A percentile compares a stretch with the other conserved stretches of the same genome.
These are phyloP conservation scores for Pardalotus punctatus DNA, from an alignment of 2,113 vertebrate species.

Conservation along the genomic window DNA sequence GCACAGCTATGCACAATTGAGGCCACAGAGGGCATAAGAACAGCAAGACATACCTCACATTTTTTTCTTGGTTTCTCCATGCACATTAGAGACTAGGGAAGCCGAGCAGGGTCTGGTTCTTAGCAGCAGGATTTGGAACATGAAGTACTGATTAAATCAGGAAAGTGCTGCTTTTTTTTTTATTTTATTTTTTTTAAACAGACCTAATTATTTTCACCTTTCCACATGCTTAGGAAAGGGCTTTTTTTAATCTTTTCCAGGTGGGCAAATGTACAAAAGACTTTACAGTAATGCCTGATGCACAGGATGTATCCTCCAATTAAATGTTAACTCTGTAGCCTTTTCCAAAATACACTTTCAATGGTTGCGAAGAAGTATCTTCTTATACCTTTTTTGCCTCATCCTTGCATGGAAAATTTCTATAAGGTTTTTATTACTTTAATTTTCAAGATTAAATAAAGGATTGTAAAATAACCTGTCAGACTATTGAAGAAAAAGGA, in stretches of 20 bases:
- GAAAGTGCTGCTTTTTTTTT: neutral
- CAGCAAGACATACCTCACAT: neutral
- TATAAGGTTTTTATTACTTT: neutral
- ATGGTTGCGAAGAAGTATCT: neutral
- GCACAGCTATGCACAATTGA: neutral
- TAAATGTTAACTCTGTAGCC: neutral
- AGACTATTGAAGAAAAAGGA: neutral
- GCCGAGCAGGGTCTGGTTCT: neutral
- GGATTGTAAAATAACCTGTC: neutral
- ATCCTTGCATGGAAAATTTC: neutral
- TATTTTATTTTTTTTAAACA: neutral
- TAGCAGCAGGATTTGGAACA: neutral
- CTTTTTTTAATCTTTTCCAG: neutral
- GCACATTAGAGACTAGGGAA: neutral
- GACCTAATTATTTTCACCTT: neutral
- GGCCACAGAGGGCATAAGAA: neutral
- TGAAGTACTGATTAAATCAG: neutral
- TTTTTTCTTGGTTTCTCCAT: neutral
- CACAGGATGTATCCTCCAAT: neutral
- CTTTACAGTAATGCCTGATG: neutral
- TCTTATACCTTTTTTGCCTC: neutral
- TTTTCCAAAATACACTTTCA: neutral
- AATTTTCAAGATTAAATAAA: neutral
- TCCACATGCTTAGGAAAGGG: neutral
- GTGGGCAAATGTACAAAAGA: neutral